Conservation (phyloP, 2,113 vertebrate species). For the Phaethon lepturus region DNA sequence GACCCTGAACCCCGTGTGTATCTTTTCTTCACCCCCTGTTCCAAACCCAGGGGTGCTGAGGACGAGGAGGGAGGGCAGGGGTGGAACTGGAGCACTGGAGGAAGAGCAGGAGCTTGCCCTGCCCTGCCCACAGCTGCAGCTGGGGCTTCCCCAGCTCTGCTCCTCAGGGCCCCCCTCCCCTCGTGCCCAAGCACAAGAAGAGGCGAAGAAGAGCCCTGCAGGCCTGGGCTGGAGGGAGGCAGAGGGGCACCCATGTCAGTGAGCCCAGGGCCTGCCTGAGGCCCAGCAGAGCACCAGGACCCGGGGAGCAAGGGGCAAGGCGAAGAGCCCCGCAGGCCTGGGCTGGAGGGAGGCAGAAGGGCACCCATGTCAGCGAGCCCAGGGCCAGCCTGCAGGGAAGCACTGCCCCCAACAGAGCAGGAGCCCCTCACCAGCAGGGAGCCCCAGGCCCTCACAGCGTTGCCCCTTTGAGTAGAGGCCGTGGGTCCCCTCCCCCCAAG, state of each 20-base stretch:
- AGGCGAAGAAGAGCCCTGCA: rapidly evolving
- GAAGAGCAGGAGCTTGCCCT: neutral
- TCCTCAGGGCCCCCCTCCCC: neutral
- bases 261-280: neutral
- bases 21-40: neutral
- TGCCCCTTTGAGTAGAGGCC: neutral
- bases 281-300: neutral
- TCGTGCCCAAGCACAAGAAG: neutral
- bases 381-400: neutral
- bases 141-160: neutral
- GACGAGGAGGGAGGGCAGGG: neutral
- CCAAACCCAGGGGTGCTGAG: neutral
- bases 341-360: too few relatives aligned
- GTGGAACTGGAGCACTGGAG: neutral
- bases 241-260: too few relatives aligned
- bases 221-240: neutral
- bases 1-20: neutral
- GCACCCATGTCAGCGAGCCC: too few relatives aligned
- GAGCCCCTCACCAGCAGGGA: rapidly evolving
- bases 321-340: too few relatives aligned
- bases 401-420: rapidly evolving
- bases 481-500: rapidly evolving
- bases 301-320: too few relatives aligned
- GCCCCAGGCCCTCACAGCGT: rapidly evolving
- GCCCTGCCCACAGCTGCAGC: neutral